Percentiles rank a stretch among this genome's conserved stretches.
These are phyloP conservation scores for Achatina immaculata DNA, from an alignment of 1,140 invertebrate genomes.

Conservation along the genomic window DNA sequence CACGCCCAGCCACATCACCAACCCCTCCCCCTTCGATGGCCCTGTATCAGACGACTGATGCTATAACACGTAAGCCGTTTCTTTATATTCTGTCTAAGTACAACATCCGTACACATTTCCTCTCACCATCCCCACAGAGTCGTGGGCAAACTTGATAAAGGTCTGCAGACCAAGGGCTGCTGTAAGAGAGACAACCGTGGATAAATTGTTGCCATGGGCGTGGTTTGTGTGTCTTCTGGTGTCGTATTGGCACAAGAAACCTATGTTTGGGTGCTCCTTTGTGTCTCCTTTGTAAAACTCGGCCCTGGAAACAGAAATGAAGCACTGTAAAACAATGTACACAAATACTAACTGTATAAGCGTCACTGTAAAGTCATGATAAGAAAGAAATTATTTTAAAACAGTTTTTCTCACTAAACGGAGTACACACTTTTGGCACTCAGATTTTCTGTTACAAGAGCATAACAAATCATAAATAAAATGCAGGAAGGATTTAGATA, in stretches of 20 bases:
- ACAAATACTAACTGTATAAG: not conserved
- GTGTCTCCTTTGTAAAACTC: not conserved
- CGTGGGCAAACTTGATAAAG: slow-evolving; percentile 24
- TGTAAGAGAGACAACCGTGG: slow-evolving; percentile 6
- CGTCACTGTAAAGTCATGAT: not conserved
- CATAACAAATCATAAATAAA: too few relatives aligned
- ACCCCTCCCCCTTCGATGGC: too few relatives aligned
- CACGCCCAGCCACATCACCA: too few relatives aligned
- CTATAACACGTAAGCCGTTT: too few relatives aligned
- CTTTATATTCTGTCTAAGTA: too few relatives aligned
- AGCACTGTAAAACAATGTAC: not conserved
- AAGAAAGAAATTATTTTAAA: not conserved
- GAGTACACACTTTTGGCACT: too few relatives aligned
- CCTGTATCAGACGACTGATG: too few relatives aligned
- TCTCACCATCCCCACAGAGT: slow-evolving; percentile 27
- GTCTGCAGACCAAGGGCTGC: slow-evolving; percentile 29
- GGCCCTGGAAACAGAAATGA: not conserved
- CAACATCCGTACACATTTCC: too few relatives aligned
- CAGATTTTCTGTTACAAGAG: too few relatives aligned
- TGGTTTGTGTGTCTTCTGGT: not conserved
- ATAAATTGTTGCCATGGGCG: slow-evolving; percentile 11
- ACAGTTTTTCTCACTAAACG: too few relatives aligned
- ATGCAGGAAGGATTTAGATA: too few relatives aligned
- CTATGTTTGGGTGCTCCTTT: slow-evolving; percentile 25
- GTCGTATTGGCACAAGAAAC: slow-evolving; percentile 31